Evolutionary conservation across 2,888 invertebrate species (phyloP).

Genomic region (Chymomyza procnemis): DNA sequence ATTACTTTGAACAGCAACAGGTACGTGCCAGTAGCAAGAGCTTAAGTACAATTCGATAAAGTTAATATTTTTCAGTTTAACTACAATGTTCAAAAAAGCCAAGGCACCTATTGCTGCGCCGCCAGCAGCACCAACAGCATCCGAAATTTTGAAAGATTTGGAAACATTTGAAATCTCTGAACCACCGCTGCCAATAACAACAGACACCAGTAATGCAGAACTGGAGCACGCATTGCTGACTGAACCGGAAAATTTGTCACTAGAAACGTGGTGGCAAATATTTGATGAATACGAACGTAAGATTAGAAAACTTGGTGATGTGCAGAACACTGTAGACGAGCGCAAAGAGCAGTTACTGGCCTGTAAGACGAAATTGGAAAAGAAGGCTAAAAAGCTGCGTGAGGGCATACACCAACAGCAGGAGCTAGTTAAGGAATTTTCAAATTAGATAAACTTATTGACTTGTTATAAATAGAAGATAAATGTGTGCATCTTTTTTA

Average conservation of each 20-base stretch:
- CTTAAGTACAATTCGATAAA: too few relatives aligned
- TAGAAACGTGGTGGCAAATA: conserved; percentile 74
- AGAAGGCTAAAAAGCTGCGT: conserved; percentile 60
- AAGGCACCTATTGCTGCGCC: conserved; percentile 59
- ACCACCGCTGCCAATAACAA: conserved; percentile 7
- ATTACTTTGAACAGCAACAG: too few relatives aligned
- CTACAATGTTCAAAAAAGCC: conserved; percentile 65
- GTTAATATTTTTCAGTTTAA: not conserved
- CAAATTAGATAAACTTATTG: not conserved
- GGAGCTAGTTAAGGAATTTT: conserved; percentile 38
- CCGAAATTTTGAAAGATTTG: conserved; percentile 74
- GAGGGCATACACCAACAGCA: conserved; percentile 65
- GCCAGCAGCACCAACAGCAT: conserved; percentile 66
- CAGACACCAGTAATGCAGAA: conserved; percentile 20
- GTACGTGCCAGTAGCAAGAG: too few relatives aligned
- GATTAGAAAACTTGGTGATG: conserved; percentile 63
- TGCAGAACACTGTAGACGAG: conserved; percentile 61
- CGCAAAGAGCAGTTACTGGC: conserved; percentile 66
- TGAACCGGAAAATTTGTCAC: conserved; percentile 47
- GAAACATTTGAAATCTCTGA: conserved; percentile 71
- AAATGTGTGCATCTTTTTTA: not conserved
- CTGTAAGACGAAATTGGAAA: conserved; percentile 65
- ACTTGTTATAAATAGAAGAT: not conserved
- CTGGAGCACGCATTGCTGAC: conserved; percentile 41
- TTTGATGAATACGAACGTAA: conserved; percentile 76